Percentiles rank a stretch among this genome's conserved stretches.
phyloP scores from a whole-genome alignment of 64 coral and sea anemone genomes.

The Acropora yongei region DNA sequence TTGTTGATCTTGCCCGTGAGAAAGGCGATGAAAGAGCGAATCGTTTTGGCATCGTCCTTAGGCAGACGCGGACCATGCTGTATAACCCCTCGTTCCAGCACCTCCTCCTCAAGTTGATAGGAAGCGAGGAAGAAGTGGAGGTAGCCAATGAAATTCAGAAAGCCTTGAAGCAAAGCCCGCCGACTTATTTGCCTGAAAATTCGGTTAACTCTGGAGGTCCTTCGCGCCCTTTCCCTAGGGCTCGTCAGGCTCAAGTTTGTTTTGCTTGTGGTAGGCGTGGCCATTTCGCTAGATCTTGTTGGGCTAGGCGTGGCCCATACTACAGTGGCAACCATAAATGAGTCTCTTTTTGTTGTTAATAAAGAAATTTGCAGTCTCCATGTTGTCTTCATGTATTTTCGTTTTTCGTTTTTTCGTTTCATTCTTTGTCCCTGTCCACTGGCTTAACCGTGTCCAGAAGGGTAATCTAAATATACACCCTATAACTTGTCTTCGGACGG shows the following conservation, averaged over 20 bases:
- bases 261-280: background rate
- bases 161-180: background rate
- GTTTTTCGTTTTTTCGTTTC: background rate
- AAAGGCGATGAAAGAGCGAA: background rate
- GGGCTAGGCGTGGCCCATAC: no score
- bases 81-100: background rate
- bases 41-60: background rate
- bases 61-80: background rate
- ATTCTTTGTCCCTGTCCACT: background rate
- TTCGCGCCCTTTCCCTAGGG: background rate
- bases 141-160: slow-evolving; percentile 33
- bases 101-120: background rate
- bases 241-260: slow-evolving; percentile 2
- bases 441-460: no score
- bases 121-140: background rate
- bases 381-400: no score
- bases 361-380: no score
- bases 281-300: no score
- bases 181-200: slow-evolving; percentile 1
- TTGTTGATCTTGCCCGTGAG: slow-evolving; percentile 4
- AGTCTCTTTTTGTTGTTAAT: no score
- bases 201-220: background rate
- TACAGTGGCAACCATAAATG: no score
- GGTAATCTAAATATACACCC: slow-evolving; percentile 37
- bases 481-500: slow-evolving; percentile 48